These are phyloP conservation scores for Acanthoscelides obtectus DNA, from an alignment of 2,888 invertebrate species.

Conservation along the genomic window DNA sequence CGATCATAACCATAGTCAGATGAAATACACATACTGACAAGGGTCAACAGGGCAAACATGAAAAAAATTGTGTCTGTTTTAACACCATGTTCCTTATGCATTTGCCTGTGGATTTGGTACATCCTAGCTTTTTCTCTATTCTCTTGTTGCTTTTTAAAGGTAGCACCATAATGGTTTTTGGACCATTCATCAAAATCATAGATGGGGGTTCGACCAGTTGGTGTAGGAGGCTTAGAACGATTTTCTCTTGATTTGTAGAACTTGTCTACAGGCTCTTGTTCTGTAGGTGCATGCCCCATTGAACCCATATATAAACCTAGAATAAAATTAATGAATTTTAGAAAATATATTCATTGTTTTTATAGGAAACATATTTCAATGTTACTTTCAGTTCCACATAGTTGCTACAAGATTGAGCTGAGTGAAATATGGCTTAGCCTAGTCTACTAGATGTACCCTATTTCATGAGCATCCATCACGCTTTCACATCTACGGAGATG, in stretches of 20 bases:
- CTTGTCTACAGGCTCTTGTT: conserved; percentile 34
- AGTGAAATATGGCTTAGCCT: too few relatives aligned
- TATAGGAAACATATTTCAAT: too few relatives aligned
- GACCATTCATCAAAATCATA: conserved; percentile 83
- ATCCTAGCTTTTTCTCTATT: conserved; percentile 17
- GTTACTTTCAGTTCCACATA: too few relatives aligned
- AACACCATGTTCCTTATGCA: conserved; percentile 5
- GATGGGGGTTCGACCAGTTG: conserved; percentile 59
- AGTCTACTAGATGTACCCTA: too few relatives aligned
- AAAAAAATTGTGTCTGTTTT: conserved; percentile 18
- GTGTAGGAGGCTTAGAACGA: conserved; percentile 52
- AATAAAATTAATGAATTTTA: conserved; percentile 13
- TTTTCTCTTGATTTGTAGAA: conserved; percentile 61
- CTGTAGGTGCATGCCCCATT: conserved; percentile 1
- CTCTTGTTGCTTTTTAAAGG: conserved; percentile 42
- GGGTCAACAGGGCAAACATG: conserved; percentile 6
- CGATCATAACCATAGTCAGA: conserved; percentile 11
- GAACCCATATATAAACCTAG: conserved; percentile 20
- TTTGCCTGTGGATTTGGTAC: conserved; percentile 7
- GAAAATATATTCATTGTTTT: too few relatives aligned
- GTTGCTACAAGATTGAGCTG: too few relatives aligned
- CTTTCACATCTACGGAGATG: too few relatives aligned
- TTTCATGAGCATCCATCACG: too few relatives aligned
- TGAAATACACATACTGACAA: conserved; percentile 11
- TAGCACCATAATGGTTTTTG: conserved; percentile 48